Evolutionary conservation across 1,140 invertebrate species (phyloP).

Genomic region (Vanessa atalanta): DNA sequence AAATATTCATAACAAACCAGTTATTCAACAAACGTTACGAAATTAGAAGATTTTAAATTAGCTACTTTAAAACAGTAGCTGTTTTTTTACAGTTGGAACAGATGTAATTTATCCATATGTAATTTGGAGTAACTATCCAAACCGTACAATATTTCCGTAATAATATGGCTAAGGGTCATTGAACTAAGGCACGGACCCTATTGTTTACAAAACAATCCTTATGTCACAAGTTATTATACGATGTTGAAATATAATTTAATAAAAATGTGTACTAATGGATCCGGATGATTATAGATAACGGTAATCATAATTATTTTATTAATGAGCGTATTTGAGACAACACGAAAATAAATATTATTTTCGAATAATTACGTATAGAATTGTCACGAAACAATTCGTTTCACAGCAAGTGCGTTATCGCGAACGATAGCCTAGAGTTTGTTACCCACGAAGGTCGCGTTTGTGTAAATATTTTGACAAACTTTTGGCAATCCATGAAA

Average conservation of each 20-base stretch:
- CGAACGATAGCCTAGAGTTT: slow-evolving; percentile 20
- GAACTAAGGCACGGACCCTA: slow-evolving; percentile 25
- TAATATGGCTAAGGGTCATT: slow-evolving; percentile 27
- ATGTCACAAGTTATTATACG: slow-evolving; percentile 25
- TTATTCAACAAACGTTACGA: slow-evolving; percentile 19
- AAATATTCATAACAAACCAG: slow-evolving; percentile 16
- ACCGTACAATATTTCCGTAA: slow-evolving; percentile 19
- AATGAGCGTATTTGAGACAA: neutral
- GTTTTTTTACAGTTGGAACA: neutral
- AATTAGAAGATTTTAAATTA: slow-evolving; percentile 13
- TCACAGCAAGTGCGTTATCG: slow-evolving; percentile 16
- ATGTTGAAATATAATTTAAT: slow-evolving; percentile 5
- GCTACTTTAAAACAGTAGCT: neutral
- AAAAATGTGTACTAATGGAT: neutral
- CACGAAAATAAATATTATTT: neutral
- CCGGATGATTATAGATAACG: slow-evolving; percentile 12
- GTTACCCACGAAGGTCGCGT: slow-evolving; percentile 32
- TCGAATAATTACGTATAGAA: neutral
- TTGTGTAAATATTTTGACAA: slow-evolving; percentile 23
- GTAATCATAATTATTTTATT: neutral
- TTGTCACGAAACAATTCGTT: slow-evolving; percentile 6
- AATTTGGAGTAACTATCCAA: neutral
- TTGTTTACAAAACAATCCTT: slow-evolving; percentile 46
- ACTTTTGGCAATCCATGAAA: slow-evolving; percentile 12
- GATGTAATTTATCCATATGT: neutral